A percentile compares a stretch with the other conserved stretches of the same genome.
These are phyloP conservation scores for Urocitellus parryii DNA, from an alignment of 2,113 vertebrate species.

Conservation along the genomic window DNA sequence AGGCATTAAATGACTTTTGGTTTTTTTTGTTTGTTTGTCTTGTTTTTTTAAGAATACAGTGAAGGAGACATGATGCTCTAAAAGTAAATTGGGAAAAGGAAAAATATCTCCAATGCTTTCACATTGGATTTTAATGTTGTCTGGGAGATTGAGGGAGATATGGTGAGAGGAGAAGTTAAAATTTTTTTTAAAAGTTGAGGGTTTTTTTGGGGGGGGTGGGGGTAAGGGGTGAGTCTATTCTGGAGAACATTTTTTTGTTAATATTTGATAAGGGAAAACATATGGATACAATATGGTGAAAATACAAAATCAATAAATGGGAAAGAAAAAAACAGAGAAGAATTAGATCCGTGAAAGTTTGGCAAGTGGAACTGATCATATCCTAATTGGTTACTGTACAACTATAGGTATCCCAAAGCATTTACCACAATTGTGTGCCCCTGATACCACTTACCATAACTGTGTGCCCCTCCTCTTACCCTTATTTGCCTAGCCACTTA, in stretches of 20 bases:
- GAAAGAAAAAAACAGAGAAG: background rate
- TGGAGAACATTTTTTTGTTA: background rate
- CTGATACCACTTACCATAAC: background rate
- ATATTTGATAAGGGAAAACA: background rate
- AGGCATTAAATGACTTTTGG: background rate
- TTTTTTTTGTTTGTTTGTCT: background rate
- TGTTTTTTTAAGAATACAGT: background rate
- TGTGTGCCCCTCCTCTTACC: background rate
- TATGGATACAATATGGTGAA: background rate
- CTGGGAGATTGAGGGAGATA: background rate
- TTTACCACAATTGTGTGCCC: background rate
- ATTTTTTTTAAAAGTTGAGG: background rate
- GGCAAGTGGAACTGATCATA: background rate
- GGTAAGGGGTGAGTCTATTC: background rate
- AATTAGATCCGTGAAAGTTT: background rate
- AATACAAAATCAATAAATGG: background rate
- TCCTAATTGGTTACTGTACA: background rate
- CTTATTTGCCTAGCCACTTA: background rate
- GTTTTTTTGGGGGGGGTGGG: background rate
- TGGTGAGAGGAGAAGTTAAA: background rate
- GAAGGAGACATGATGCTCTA: background rate
- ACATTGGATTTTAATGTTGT: background rate
- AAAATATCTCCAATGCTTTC: background rate
- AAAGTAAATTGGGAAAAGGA: background rate
- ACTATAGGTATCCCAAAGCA: fast-evolving